Evolutionary conservation across 2,888 invertebrate genomes (phyloP), one percentile per base, ranked within the genome.

Genomic region (Pandemis heparana): DNA sequence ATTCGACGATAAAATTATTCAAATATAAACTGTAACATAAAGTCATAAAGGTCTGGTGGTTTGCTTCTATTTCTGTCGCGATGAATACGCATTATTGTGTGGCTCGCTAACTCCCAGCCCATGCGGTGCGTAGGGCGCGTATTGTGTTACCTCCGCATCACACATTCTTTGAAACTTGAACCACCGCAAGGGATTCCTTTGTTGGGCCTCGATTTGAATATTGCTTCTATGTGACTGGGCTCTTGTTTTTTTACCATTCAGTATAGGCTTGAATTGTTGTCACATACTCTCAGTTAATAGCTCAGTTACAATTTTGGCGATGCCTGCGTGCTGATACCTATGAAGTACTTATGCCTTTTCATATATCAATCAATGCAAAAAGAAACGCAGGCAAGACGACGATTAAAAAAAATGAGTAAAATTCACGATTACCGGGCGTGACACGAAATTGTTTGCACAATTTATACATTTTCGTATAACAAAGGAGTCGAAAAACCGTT

Each of bases 401-500:
- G 85, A 87, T 85, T 87, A 87, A 88, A 88, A 87, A 87, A 85
- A 83, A 86, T 82, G 79, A 76, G 78, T 79, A 82, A 83, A 86
- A 84, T 83, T 80, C 82, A 82, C 82, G 86, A 88, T 83, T 81
- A 78, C 85, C 41, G 82, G 85, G 86, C 87, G 88, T 89, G 87
- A 90, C 87, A 89, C 88, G 83, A 87, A 89, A 87, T 84, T 85
- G 82, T 87, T 88, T 89, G 85, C 86, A 85, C 88, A 86, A 89
- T 92, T 91, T 89, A 93, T 92, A 94, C 90, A 93, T 91, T 89
- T 91, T 83, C 83, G 84, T 59, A 85, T 83, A 91, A 94, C 94
- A 94, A 94, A 93, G 90, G 92, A 87, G 84, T 90, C 87, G 87
- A 88, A 89, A 90, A 89, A 90, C 90, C 92, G 89, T 93, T 93